A percentile compares a stretch with the other conserved stretches of the same genome.
Conservation (phyloP, 2,797 vertebrate genomes). For the Rhodeus uyekii region DNA sequence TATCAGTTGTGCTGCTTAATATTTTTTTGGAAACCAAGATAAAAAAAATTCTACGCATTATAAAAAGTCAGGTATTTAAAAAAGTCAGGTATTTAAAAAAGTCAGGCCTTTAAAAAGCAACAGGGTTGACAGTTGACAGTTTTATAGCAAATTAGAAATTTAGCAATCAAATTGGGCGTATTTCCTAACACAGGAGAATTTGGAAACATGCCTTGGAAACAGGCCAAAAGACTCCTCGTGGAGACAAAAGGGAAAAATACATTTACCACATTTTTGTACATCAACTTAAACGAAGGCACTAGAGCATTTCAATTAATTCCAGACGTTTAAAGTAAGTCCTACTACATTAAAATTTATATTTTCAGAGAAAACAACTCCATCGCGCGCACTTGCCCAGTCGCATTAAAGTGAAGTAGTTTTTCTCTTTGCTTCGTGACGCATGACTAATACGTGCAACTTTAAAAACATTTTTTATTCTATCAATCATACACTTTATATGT, state of each 20-base stretch:
- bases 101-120: neutral
- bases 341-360: conserved; percentile 7
- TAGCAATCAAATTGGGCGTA: neutral
- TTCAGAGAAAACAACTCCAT: conserved; percentile 15
- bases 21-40: neutral
- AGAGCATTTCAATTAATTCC: neutral
- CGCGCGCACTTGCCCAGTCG: neutral
- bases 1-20: neutral
- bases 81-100: too few species aligned
- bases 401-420: neutral
- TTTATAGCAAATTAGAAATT: neutral
- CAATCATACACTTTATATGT: neutral
- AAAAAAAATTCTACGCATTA: too few species aligned
- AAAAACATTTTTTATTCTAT: neutral
- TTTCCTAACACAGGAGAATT: neutral
- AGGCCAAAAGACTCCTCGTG: neutral
- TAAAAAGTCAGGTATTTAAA: too few species aligned
- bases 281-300: too few species aligned
- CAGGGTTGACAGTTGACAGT: neutral
- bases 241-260: neutral
- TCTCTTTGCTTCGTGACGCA: neutral
- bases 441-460: neutral
- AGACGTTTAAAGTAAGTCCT: neutral
- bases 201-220: neutral
- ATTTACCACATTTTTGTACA: neutral